These are phyloP conservation scores for Upupa epops DNA, from an alignment of 2,113 vertebrate genomes.

Conservation along the genomic window DNA sequence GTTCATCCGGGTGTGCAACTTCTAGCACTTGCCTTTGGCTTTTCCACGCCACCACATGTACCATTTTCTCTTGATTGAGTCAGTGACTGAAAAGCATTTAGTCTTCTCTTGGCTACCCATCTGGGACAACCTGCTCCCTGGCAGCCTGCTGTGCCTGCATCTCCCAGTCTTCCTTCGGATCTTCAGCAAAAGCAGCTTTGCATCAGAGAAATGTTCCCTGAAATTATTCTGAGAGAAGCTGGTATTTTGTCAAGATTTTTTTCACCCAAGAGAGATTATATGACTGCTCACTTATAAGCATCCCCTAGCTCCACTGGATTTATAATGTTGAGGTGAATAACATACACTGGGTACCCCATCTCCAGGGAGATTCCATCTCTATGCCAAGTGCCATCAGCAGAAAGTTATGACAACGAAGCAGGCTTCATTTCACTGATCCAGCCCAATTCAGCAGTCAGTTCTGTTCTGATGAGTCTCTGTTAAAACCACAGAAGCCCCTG, in stretches of 20 bases:
- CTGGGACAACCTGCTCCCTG: slow-evolving; percentile 11
- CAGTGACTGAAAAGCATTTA: slow-evolving; percentile 29
- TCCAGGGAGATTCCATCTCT: not conserved
- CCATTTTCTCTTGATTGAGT: slow-evolving; percentile 30
- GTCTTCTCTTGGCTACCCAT: not conserved
- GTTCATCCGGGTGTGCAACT: not conserved
- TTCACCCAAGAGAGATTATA: not conserved
- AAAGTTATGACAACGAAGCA: not conserved
- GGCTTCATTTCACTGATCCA: not conserved
- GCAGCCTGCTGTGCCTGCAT: not conserved
- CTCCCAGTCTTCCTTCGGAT: not conserved
- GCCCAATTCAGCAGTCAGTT: not conserved
- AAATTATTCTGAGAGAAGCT: not conserved
- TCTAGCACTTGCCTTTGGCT: slow-evolving; percentile 3
- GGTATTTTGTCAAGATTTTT: not conserved
- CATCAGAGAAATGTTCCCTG: not conserved
- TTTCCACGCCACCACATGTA: not conserved
- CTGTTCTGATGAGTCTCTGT: not conserved
- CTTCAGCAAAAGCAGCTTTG: not conserved
- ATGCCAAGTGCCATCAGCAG: not conserved
- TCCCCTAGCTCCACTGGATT: not conserved
- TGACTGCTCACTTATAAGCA: not conserved
- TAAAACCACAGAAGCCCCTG: not conserved
- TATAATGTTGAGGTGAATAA: not conserved
- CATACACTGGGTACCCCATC: fast-evolving